Conservation (phyloP, 2,797 vertebrate genomes). For the Hapalemur alaotrensis region DNA sequence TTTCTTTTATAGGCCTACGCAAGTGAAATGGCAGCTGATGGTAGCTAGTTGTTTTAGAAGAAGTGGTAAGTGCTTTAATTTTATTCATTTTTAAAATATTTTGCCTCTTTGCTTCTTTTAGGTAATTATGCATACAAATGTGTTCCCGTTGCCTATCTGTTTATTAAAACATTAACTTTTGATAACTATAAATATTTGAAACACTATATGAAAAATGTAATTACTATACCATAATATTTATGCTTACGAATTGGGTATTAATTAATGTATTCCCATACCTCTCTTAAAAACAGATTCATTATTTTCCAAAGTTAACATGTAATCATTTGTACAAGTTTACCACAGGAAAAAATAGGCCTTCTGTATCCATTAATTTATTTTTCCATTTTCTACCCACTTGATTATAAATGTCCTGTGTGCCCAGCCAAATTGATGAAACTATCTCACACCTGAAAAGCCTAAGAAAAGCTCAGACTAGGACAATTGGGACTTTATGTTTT, state of each 20-base stretch:
- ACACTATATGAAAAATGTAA: neutral
- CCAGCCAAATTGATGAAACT: neutral
- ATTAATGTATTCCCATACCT: neutral
- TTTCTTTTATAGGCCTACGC: slow-evolving; percentile 88
- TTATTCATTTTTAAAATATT: slow-evolving; percentile 1
- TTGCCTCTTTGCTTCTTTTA: slow-evolving; percentile 22
- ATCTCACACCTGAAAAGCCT: neutral
- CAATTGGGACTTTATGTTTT: neutral
- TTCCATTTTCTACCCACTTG: neutral
- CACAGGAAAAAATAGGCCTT: neutral
- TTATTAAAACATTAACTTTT: slow-evolving; percentile 46
- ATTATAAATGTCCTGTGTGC: neutral
- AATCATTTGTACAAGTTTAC: neutral
- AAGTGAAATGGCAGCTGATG: slow-evolving; percentile 98
- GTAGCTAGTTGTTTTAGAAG: slow-evolving; percentile 97
- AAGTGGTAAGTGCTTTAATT: slow-evolving; percentile 89
- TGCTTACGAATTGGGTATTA: neutral
- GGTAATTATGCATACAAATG: slow-evolving; percentile 22
- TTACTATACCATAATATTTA: slow-evolving; percentile 10
- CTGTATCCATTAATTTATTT: neutral
- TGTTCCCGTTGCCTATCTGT: neutral
- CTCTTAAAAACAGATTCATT: neutral
- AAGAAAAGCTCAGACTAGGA: neutral
- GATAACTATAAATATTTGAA: slow-evolving; percentile 25
- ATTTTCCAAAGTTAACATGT: neutral